A percentile compares a stretch with the other conserved stretches of the same genome.
Evolutionary conservation across 2,797 vertebrate species (phyloP).

Genomic region (Myotis myotis): DNA sequence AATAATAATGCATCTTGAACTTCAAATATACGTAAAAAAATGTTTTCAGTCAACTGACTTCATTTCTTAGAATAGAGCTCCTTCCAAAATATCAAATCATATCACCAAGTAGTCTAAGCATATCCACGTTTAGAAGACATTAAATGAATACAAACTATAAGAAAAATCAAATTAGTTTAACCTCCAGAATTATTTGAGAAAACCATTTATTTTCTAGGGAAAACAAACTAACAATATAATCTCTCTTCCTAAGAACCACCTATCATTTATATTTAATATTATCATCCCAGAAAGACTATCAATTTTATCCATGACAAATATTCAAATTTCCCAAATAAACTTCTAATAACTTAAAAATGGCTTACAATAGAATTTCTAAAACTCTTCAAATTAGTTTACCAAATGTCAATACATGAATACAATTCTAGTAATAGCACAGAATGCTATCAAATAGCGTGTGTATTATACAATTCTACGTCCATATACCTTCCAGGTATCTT

Average conservation of each 20-base stretch:
- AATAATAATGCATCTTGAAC: neutral
- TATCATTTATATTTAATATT: slow-evolving; percentile 24
- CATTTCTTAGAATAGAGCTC: slow-evolving; percentile 31
- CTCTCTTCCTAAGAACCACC: neutral
- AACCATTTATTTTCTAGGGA: slow-evolving; percentile 41
- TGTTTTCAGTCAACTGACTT: neutral
- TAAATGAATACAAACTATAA: slow-evolving; percentile 12
- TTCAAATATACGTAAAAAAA: slow-evolving; percentile 31
- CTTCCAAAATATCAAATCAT: slow-evolving; percentile 36
- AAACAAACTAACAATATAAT: neutral
- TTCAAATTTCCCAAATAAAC: slow-evolving; percentile 6
- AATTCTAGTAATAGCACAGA: neutral
- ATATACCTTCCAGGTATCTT: neutral
- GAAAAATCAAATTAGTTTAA: slow-evolving; percentile 52
- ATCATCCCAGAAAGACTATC: neutral
- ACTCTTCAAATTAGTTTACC: slow-evolving; percentile 20
- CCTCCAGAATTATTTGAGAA: slow-evolving; percentile 31
- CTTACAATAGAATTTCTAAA: neutral
- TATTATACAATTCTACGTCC: neutral
- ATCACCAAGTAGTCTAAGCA: slow-evolving; percentile 32
- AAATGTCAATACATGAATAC: slow-evolving; percentile 48
- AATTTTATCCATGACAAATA: slow-evolving; percentile 55
- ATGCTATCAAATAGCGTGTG: neutral
- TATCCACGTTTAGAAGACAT: neutral
- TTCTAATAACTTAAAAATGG: slow-evolving; percentile 51